phyloP scores from a whole-genome alignment of 2,888 invertebrate genomes.

The Cataglyphis livida region DNA sequence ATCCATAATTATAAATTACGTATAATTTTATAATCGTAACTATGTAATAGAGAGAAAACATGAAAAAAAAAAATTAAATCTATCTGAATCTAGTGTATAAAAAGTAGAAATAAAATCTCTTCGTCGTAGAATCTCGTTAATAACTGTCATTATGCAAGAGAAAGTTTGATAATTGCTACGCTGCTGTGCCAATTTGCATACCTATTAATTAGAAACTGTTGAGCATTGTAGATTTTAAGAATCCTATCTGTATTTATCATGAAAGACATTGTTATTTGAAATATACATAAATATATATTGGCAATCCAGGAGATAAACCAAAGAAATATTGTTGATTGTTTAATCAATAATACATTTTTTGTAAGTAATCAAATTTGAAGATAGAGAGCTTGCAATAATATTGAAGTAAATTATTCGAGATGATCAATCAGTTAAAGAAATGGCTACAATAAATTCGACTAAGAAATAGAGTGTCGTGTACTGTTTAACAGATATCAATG shows the following conservation, averaged over 20 bases:
- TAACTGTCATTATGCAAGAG: not conserved
- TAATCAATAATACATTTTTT: not conserved
- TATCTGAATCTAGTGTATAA: not conserved
- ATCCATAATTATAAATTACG: conserved; percentile 8
- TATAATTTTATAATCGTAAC: conserved; percentile 12
- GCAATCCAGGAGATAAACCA: not conserved
- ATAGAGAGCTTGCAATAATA: not conserved
- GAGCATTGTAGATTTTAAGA: not conserved
- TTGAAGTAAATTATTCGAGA: not conserved
- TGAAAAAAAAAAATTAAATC: not conserved
- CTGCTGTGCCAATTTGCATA: not conserved
- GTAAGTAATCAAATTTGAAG: not conserved
- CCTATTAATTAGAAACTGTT: not conserved
- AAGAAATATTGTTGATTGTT: not conserved
- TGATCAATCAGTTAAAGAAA: not conserved
- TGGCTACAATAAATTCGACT: not conserved
- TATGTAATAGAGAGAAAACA: not conserved
- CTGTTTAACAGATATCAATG: conserved; percentile 32
- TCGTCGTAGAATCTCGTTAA: conserved; percentile 8
- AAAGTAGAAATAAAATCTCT: conserved; percentile 15
- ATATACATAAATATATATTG: not conserved
- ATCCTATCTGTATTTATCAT: not conserved
- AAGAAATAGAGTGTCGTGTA: not conserved
- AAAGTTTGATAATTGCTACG: conserved; percentile 26
- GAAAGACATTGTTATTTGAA: not conserved